phyloP scores from a whole-genome alignment of 2,888 invertebrate species.

The Heliconius ethilla region DNA sequence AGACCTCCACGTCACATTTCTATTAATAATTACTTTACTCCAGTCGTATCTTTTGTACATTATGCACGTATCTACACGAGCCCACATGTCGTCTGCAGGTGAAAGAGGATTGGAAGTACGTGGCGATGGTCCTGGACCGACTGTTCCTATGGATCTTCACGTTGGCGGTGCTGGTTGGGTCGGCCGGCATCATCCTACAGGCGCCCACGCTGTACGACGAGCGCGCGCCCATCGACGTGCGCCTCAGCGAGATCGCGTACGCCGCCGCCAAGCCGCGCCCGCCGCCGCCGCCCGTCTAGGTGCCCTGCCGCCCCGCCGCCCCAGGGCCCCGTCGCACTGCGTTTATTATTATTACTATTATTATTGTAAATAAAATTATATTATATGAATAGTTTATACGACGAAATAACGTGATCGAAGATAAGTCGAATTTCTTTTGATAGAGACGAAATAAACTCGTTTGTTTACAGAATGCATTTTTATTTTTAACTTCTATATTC shows the following conservation, averaged over 20 bases:
- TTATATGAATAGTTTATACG: conserved; percentile 75
- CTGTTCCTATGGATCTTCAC: conserved; percentile 99
- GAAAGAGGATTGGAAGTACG: conserved; percentile 99
- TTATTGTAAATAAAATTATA: conserved; percentile 57
- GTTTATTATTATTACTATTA: conserved; percentile 53
- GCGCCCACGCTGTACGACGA: conserved; percentile 97
- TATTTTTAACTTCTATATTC: too few species aligned
- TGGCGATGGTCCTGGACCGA: conserved; percentile 98
- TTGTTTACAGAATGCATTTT: conserved; percentile 60
- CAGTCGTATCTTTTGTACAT: neutral
- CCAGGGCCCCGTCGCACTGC: conserved; percentile 47
- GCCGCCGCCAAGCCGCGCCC: conserved; percentile 91
- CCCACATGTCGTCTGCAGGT: conserved; percentile 79
- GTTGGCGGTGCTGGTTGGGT: conserved; percentile 95
- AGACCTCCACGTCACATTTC: conserved; percentile 52
- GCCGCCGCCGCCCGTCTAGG: conserved; percentile 60
- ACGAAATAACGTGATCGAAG: conserved; percentile 70
- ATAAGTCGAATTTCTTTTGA: conserved; percentile 79
- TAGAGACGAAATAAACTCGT: conserved; percentile 77
- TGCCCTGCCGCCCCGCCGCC: conserved; percentile 39
- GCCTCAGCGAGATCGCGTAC: conserved; percentile 93
- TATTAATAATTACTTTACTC: neutral
- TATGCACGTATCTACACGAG: neutral
- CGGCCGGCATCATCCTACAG: conserved; percentile 96
- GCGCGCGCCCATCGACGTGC: conserved; percentile 92